phyloP scores from a whole-genome alignment of 2,797 vertebrate species.

The Graptemys geographica region DNA sequence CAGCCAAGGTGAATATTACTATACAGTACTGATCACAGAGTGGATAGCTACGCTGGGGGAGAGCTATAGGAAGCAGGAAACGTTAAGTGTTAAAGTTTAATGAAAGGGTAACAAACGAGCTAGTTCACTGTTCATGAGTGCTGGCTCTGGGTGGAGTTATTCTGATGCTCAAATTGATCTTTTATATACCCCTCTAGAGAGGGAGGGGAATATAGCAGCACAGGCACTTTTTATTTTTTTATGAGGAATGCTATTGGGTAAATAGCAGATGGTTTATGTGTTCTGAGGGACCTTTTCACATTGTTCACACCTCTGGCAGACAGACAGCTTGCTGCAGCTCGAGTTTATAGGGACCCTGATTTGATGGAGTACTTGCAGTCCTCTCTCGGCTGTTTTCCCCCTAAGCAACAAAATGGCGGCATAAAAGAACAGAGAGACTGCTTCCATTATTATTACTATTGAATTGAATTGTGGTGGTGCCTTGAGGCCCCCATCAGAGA shows the following conservation, averaged over 20 bases:
- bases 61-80: not conserved
- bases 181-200: conserved; percentile 34
- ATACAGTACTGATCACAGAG: not conserved
- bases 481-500: not conserved
- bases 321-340: conserved; percentile 69
- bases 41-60: not conserved
- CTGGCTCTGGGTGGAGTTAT: not conserved
- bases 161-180: conserved; percentile 15
- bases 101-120: not conserved
- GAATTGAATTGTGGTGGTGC: not conserved
- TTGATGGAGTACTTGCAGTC: conserved; percentile 47
- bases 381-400: not conserved
- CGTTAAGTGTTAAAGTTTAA: not conserved
- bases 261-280: conserved; percentile 77
- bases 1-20: not conserved
- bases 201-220: conserved; percentile 16
- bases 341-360: conserved; percentile 56
- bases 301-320: conserved; percentile 77
- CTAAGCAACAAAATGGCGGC: conserved; percentile 1
- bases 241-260: conserved; percentile 62
- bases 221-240: conserved; percentile 33
- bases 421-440: not conserved
- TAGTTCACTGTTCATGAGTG: not conserved
- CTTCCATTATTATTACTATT: not conserved
- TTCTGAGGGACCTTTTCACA: conserved; percentile 68